These are phyloP conservation scores for Gallinago jamesoni DNA, from an alignment of 2,113 vertebrate genomes.

Conservation along the genomic window DNA sequence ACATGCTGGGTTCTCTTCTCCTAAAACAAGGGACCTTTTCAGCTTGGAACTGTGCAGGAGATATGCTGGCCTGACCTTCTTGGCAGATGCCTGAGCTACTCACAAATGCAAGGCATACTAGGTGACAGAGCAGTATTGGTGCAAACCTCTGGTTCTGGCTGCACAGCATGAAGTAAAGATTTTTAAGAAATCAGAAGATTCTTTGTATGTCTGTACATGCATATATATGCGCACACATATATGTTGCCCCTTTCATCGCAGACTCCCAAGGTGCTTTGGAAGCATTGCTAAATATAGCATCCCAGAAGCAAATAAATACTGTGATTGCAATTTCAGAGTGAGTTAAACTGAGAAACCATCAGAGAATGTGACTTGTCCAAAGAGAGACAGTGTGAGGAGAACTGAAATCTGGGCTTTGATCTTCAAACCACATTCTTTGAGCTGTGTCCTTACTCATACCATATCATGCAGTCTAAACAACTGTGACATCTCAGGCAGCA, in stretches of 20 bases:
- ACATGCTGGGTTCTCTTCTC: background rate
- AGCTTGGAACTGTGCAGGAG: background rate
- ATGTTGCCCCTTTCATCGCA: background rate
- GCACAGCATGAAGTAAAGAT: background rate
- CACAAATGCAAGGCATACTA: background rate
- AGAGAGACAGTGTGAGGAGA: background rate
- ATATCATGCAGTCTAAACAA: background rate
- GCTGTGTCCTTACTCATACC: background rate
- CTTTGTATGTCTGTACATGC: accelerated
- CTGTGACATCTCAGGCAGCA: background rate
- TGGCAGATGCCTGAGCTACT: background rate
- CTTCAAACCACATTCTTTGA: background rate
- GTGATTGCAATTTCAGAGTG: background rate
- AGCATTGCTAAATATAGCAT: background rate
- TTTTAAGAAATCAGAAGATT: background rate
- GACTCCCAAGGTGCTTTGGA: background rate
- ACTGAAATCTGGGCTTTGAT: background rate
- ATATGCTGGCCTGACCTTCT: background rate
- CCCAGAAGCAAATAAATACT: background rate
- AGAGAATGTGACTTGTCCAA: background rate
- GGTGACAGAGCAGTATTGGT: background rate
- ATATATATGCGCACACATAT: accelerated
- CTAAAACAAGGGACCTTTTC: constrained; percentile 31
- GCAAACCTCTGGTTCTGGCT: background rate
- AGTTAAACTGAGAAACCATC: background rate